Evolutionary conservation across 2,888 invertebrate species (phyloP), one percentile per base, ranked within the genome.

Genomic region (Pterostichus madidus): DNA sequence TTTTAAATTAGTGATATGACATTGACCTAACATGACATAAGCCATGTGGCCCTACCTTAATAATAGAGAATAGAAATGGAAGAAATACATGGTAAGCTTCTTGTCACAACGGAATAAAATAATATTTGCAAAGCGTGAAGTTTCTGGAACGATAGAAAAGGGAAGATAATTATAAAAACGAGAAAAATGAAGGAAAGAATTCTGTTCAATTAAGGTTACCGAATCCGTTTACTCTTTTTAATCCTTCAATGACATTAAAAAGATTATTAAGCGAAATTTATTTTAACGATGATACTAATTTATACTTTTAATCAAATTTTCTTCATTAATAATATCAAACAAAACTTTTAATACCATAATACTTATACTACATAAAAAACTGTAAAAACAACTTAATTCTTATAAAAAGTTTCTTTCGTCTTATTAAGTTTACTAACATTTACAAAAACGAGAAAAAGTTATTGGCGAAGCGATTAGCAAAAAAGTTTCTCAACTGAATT

Each of bases 261-360:
- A 31, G 24, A 31, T 59, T 31, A 59, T 59, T 59, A 59, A 59
- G 59, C 13, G 59, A 59, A 59, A 59, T 15, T 59, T 59, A 15
- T 59, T 31, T 59, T 59, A 59, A 59, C 59, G 59, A 31, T 31
- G 59, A 24, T 59, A 59, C 31, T 59, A 59, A 59, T 59, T 59
- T 59, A 59, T 59, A 59, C 59, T 59, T 59, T 59, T 59, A 59
- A 59, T 59, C 7, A 59, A 59, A 59, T 59, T 59, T 59, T 31
- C 59, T n/a, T 59, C 59, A 59, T 59, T 59, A 59, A 59, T 59
- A 59, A 59, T 59, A 24, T 59, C 15, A 31, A 24, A 59, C 24
- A 59, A 59, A 59, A 59, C 59, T 59, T 59, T 53, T 59, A 24
- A 24, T 24, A 59, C 59, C 31, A 59, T 31, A 24, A 53, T 15